A percentile compares a stretch with the other conserved stretches of the same genome.
Evolutionary conservation across 1,140 invertebrate genomes (phyloP).

Genomic region (Vanessa tameamea): DNA sequence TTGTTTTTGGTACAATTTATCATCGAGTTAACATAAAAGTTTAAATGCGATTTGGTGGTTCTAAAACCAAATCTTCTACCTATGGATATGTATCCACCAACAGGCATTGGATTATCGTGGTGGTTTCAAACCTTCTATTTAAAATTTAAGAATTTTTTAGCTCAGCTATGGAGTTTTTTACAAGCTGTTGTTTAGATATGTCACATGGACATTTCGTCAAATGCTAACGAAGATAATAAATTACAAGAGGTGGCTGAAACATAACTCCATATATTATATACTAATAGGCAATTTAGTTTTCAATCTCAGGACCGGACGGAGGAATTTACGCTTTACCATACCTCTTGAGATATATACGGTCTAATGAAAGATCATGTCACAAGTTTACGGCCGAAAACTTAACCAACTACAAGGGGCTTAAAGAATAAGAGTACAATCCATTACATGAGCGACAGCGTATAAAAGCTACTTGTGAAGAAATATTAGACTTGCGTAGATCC

Average conservation of each 20-base stretch:
- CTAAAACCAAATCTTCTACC: too few relatives aligned
- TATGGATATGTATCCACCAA: too few relatives aligned
- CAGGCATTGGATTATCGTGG: too few relatives aligned
- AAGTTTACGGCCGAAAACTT: slow-evolving; percentile 41
- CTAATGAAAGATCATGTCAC: slow-evolving; percentile 48
- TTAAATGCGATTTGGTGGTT: too few relatives aligned
- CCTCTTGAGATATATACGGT: slow-evolving; percentile 18
- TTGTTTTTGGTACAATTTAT: too few relatives aligned
- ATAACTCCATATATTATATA: slow-evolving; percentile 10
- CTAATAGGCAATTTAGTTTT: slow-evolving; percentile 40
- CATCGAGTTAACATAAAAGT: too few relatives aligned
- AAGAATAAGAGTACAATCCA: not conserved
- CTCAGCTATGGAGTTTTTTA: too few relatives aligned
- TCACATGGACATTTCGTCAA: not conserved
- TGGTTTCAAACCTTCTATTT: too few relatives aligned
- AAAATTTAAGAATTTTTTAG: too few relatives aligned
- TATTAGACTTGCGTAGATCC: too few relatives aligned
- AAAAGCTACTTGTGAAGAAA: not conserved
- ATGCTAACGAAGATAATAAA: not conserved
- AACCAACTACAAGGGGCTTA: slow-evolving; percentile 23
- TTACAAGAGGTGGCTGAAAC: slow-evolving; percentile 7
- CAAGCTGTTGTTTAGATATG: too few relatives aligned
- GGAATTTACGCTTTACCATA: slow-evolving; percentile 25
- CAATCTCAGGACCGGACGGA: slow-evolving; percentile 21
- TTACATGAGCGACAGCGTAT: not conserved